A percentile compares a stretch with the other conserved stretches of the same genome.
Evolutionary conservation across 2,797 vertebrate genomes (phyloP).

Genomic region (Sebastes taczanowskii): DNA sequence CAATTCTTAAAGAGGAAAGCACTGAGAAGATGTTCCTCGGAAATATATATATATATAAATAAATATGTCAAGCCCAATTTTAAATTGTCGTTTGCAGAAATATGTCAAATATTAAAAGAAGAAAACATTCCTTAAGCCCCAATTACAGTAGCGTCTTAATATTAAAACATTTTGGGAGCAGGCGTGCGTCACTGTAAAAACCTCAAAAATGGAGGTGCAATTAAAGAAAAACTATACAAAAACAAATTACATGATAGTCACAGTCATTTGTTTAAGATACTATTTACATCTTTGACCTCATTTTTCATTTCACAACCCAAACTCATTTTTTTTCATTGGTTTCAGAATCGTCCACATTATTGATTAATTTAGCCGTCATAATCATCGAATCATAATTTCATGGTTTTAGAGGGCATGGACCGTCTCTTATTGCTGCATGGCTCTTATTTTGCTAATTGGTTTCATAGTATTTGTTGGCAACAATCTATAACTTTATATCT

Average conservation of each 20-base stretch:
- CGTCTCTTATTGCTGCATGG: conserved; percentile 64
- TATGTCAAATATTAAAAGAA: conserved; percentile 28
- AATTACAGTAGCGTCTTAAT: conserved; percentile 52
- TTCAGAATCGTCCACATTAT: conserved; percentile 5
- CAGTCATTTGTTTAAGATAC: conserved; percentile 74
- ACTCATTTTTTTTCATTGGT: conserved; percentile 23
- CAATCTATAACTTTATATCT: conserved; percentile 28
- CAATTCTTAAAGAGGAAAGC: conserved; percentile 51
- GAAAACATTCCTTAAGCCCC: conserved; percentile 36
- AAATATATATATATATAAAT: conserved; percentile 8
- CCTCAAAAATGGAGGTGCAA: conserved; percentile 47
- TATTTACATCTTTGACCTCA: conserved; percentile 79
- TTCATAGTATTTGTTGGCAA: conserved; percentile 24
- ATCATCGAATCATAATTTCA: conserved; percentile 13
- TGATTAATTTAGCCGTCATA: conserved; percentile 21
- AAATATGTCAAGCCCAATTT: conserved; percentile 28
- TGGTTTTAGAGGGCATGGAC: conserved; percentile 9
- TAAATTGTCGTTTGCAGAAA: conserved; percentile 45
- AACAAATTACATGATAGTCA: conserved; percentile 77
- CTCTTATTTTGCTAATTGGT: conserved; percentile 34
- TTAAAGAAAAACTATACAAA: conserved; percentile 65
- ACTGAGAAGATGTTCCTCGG: conserved; percentile 24
- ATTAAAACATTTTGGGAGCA: conserved; percentile 44
- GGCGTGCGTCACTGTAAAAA: conserved; percentile 65
- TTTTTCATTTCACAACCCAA: conserved; percentile 42